Evolutionary conservation across 2,888 invertebrate species (phyloP).

Genomic region (Crossocerus cetratus): DNA sequence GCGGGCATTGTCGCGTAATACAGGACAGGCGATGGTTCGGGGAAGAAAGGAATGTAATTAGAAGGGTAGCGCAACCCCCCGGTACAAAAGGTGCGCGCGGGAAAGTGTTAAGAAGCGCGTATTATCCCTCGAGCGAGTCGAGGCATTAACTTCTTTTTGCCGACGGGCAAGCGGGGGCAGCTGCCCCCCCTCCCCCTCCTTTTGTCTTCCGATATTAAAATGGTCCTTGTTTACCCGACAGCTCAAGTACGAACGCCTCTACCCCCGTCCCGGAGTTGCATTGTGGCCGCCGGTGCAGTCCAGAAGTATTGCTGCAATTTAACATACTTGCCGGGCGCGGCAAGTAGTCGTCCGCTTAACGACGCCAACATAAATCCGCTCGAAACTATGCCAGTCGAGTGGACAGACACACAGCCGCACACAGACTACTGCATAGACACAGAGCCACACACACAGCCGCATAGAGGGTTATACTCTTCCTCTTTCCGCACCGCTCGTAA

Average conservation of each 20-base stretch:
- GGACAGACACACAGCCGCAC: no score
- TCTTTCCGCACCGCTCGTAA: no score
- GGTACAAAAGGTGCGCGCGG: neutral
- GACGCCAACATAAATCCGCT: no score
- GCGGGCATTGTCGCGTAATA: neutral
- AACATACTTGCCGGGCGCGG: neutral
- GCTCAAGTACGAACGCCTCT: neutral
- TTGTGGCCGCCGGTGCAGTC: neutral
- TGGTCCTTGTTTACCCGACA: neutral
- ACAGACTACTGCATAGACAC: no score
- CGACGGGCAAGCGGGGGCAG: neutral
- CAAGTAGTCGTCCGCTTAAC: no score
- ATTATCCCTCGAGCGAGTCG: neutral
- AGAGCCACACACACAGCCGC: no score
- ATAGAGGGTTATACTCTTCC: no score
- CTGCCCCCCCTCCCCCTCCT: no score
- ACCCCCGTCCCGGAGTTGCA: neutral
- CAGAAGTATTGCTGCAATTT: neutral
- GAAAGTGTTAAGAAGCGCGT: slow-evolving; percentile 3
- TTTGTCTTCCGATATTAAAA: slow-evolving; percentile 3
- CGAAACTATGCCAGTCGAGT: no score
- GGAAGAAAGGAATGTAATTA: slow-evolving; percentile 1
- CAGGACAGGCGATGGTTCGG: neutral
- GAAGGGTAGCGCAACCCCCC: neutral
- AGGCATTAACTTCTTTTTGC: neutral